phyloP scores from a whole-genome alignment of 2,797 vertebrate genomes.

The Amblyraja radiata region DNA sequence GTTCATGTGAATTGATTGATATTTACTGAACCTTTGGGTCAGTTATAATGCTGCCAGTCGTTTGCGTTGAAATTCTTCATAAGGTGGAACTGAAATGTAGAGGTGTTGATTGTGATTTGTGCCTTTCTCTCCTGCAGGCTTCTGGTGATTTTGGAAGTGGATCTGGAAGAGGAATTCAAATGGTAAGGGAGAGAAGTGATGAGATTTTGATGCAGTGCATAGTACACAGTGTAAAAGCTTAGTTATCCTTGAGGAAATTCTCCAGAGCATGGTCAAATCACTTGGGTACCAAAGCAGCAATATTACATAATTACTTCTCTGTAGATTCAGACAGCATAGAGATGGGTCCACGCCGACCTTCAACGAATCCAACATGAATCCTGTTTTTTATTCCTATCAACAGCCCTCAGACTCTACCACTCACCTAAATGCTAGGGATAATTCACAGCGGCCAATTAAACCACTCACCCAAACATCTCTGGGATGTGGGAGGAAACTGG shows the following conservation, averaged over 20 bases:
- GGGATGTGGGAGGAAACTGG: too few relatives aligned
- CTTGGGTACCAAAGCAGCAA: too few relatives aligned
- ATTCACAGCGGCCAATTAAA: too few relatives aligned
- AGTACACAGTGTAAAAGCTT: not conserved
- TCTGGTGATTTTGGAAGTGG: conserved; percentile 61
- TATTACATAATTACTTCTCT: too few relatives aligned
- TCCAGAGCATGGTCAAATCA: not conserved
- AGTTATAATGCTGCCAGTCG: not conserved
- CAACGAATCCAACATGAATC: too few relatives aligned
- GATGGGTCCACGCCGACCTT: too few relatives aligned
- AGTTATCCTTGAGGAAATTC: not conserved
- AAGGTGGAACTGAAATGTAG: not conserved
- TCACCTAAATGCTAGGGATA: too few relatives aligned
- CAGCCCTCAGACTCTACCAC: too few relatives aligned
- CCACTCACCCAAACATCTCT: too few relatives aligned
- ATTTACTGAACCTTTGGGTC: not conserved
- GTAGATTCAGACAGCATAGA: too few relatives aligned
- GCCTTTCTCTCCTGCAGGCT: conserved; percentile 40
- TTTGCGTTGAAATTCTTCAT: not conserved
- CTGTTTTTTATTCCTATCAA: too few relatives aligned
- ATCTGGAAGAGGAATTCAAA: conserved; percentile 35
- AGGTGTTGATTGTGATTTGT: not conserved
- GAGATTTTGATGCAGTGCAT: not conserved
- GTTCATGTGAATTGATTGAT: too few relatives aligned
- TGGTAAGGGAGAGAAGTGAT: not conserved